Base-by-base conservation (phyloP, 2,888 invertebrate species). In the Platycheirus rosarum region DNA sequence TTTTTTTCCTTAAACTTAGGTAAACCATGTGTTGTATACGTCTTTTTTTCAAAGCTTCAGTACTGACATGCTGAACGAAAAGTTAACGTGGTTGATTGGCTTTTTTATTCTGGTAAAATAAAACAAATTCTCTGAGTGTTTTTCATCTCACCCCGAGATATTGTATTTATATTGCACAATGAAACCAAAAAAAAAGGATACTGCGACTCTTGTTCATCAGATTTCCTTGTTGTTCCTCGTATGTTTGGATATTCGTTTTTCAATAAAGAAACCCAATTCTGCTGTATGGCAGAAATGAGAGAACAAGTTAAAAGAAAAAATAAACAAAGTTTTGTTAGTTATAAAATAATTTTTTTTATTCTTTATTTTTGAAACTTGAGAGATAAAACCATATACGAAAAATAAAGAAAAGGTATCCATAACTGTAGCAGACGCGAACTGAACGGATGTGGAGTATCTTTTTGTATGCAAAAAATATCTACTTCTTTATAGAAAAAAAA, bases 301-400 rank as follows among this genome's bases (percentile, higher is more conserved):
- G 65, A 63, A 51, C 40, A 57, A 51, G 35, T 35, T 35, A 11
- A 13, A 40, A 23, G 57, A 32, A 32, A 32, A 32, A 32, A 32
- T 32, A 7, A 18, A 68, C 2, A 78, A 78, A 78, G 29, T 78
- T 78, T 71, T 60, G 37, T 46, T 62, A 53, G 77, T 66, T 78
- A 66, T 60, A 71, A 78, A 78, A 60, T 78, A 65, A 42, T 44
- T 62, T 63, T 55, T 18, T 32, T 51, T 53, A 23, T 26, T 35
- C 29, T 29, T 62, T 62, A 11, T 18, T 62, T 14, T 62, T 9
- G 11, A 35, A 53, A 35, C 32, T 14, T 13, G 42, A 16, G 14
- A 35, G 14, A 62, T 51, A 42, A 70, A 70, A 62, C 51, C n/a
- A 20, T 37, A 53, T 60, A 44, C 44, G 62, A 75, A n/a, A n/a